Evolutionary conservation across 2,797 vertebrate species (phyloP), one percentile per base, ranked within the genome.

Genomic region (Spea hammondii): DNA sequence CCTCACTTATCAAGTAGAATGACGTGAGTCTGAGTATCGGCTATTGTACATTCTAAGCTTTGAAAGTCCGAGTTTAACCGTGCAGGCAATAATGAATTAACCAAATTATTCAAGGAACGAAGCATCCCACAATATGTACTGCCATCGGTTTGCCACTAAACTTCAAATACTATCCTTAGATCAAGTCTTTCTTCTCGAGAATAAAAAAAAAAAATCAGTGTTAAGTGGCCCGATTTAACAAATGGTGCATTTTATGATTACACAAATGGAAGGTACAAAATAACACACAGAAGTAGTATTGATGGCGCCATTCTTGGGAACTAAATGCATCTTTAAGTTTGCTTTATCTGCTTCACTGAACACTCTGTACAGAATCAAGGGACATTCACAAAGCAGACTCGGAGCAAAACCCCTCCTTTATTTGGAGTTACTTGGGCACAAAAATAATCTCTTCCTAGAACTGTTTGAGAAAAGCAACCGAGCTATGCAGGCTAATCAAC

Each of bases 291-390:
- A 85, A 84, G 82, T 84, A 45, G 60, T 84, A 86, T 86, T 84
- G 83, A 85, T 85, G 76, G 84, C 74, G 86, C 82, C 82, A 77
- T 84, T 84, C 87, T 88, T 87, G 84, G 83, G 80, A 83, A 81
- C 84, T 89, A 90, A 88, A 89, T 87, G 87, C 85, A 86, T 75
- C 88, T 90, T 89, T 89, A 88, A 86, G 83, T 85, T 87, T 80
- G 84, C 89, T 90, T 90, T 85, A 68, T 91, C 82, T 88, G 90
- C 90, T 86, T 88, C 86, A 85, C 1, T 89, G 87, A 90, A 66
- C 86, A 79, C 85, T 84, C 79, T 88, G 82, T 89, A 84, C 81
- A 72, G 76, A 84, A 85, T 86, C 64, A 84, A 55, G 75, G 80
- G 84, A 86, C 85, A 85, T 87, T 89, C 86, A 85, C 83, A 75